A percentile compares a stretch with the other conserved stretches of the same genome.
These are phyloP conservation scores for Silurus meridionalis DNA, from an alignment of 2,113 vertebrate genomes.

Conservation along the genomic window DNA sequence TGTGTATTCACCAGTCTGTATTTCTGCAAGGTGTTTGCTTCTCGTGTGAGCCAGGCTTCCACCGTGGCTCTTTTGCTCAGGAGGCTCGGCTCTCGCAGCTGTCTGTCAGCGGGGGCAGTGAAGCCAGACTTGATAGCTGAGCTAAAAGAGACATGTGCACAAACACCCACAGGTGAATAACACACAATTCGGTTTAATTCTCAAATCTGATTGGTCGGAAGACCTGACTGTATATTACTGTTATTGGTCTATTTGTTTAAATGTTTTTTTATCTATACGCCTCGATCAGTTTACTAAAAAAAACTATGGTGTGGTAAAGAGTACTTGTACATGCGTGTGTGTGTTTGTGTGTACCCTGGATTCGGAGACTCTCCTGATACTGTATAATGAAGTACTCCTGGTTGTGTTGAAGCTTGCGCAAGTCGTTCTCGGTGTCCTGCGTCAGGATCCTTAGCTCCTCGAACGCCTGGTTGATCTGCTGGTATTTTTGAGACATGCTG, in stretches of 20 bases:
- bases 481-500: constrained; percentile 96
- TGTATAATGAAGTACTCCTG: constrained; percentile 99
- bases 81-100: constrained; percentile 77
- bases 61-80: constrained; percentile 81
- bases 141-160: constrained; percentile 65
- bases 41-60: constrained; percentile 81
- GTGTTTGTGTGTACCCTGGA: constrained; percentile 71
- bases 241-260: too few species aligned
- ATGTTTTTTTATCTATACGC: too few species aligned
- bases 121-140: constrained; percentile 86
- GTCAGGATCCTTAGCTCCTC: constrained; percentile 92
- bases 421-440: constrained; percentile 90
- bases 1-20: constrained; percentile 84
- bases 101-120: constrained; percentile 91
- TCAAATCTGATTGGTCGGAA: too few species aligned
- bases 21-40: constrained; percentile 92
- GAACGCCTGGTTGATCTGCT: constrained; percentile 95
- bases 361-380: constrained; percentile 93
- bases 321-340: background rate
- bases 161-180: background rate
- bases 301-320: too few species aligned
- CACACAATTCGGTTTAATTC: background rate
- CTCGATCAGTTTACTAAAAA: too few species aligned
- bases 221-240: too few species aligned
- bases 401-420: constrained; percentile 94